Base-by-base conservation (phyloP, 2,797 vertebrate genomes). In the Acanthiza pusilla region DNA sequence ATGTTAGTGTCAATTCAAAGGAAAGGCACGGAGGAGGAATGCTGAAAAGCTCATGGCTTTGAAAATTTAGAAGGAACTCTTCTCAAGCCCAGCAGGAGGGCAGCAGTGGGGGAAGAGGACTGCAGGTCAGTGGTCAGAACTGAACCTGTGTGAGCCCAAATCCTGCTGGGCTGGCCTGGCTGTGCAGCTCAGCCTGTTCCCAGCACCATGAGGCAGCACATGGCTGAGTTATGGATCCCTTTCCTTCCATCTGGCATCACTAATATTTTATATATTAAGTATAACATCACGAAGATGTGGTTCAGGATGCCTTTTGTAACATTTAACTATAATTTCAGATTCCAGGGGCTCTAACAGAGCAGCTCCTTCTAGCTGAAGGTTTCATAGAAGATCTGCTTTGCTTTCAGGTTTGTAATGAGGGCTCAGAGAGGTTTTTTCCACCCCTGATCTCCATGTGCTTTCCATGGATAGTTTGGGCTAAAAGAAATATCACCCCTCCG, bases 171-270 rank as follows among this genome's bases (percentile, higher is more conserved):
- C 57, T 29, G 72, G 4, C 13, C 53, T 17, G 63, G 26, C 7
- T 36, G 38, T 5, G 54, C 77, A 16, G 63, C 60, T 68, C 77
- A 8, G 47, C 8, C 53, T 15, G 12, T 2, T 7, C 48, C 48
- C 7, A 4, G 51, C 4, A 21, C 19, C 45, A 15, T 1, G 29
- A 48, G 3, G 6, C 68, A 72, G 62, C 48, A 17, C 10, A 2
- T 2, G 53, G 16, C 21, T 22, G 34, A 1, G 2, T 3, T 10
- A 3, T 0, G 2, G n/a, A 5, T n/a, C 42, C 57, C 62, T 66
- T 30, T 9, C 62, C 34, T 55, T 3, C 11, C 10, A 18, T 12
- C 58, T 82, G 26, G 3, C 2, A 3, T 19, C 47, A 51, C 13
- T 15, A 25, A 9, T 5, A 10, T 7, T 9, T 48, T 13, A 8